Evolutionary conservation across 1,140 invertebrate genomes (phyloP), one percentile per base, ranked within the genome.

Genomic region (Apis cerana): DNA sequence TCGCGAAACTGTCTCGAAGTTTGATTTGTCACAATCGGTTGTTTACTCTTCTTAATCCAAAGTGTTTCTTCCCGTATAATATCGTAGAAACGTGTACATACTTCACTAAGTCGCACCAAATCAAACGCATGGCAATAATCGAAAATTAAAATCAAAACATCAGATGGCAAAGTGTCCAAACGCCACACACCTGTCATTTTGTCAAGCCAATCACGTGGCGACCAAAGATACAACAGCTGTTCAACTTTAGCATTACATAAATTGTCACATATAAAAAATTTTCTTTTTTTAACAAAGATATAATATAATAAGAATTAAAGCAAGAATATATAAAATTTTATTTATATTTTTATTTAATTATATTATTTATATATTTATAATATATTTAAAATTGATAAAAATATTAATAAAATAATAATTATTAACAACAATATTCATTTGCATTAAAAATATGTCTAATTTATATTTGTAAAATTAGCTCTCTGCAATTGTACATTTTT

Each of bases 61-160:
- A 92, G 61, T 0, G 78, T 83, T 27, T 93, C 90, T 52, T 85
- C 82, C 1, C 50, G 77, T 43, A 93, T 85, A 33, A 94, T 85
- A 4, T 88, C 75, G 48, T 91, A 59, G 69, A 94, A 94, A 80
- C 91, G 82, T 17, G 78, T 88, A 52, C 94, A 94, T 15, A 94
- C 93, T 77, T 91, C 83, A n/a, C 91, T 91, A 5, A 94, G 88
- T 75, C 90, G 83, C 4, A 93, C 88, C 56, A 94, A 88, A 88
- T 93, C 92, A 65, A 90, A 89, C 19, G 90, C 91, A 86, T 91
- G 88, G 72, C 93, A 94, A 69, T 92, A 93, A 80, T 94, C 90
- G 58, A 94, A 94, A 70, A 94, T 94, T 54, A 90, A 70, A 11
- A 94, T 72, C 4, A 94, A 71, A 77, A 94, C 87, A 12, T 94